A percentile compares a stretch with the other conserved stretches of the same genome.
These are phyloP conservation scores for Entosphenus tridentatus DNA, from an alignment of 2,113 vertebrate genomes.

Conservation along the genomic window DNA sequence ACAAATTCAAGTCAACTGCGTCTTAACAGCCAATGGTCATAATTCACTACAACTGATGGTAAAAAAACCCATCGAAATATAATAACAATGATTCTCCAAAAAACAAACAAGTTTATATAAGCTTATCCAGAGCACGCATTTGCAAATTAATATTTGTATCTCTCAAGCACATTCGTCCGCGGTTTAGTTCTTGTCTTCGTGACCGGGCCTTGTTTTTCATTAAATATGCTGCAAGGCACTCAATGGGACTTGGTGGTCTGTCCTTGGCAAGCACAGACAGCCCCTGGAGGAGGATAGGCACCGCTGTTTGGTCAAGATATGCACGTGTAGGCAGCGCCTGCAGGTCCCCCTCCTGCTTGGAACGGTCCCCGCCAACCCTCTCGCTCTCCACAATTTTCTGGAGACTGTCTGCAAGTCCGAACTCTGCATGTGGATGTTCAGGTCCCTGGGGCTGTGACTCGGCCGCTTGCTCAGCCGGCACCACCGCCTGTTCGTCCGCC, in stretches of 20 bases:
- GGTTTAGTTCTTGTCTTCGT: slow-evolving; percentile 60
- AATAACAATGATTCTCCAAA: too few species aligned
- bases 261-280: slow-evolving; percentile 88
- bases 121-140: too few species aligned
- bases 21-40: too few species aligned
- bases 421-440: slow-evolving; percentile 74
- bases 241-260: slow-evolving; percentile 91
- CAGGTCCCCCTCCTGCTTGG: slow-evolving; percentile 85
- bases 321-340: slow-evolving; percentile 78
- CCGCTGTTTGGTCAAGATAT: slow-evolving; percentile 91
- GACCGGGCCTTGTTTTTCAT: slow-evolving; percentile 91
- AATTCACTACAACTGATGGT: too few species aligned
- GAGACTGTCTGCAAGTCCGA: slow-evolving; percentile 66
- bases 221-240: slow-evolving; percentile 80
- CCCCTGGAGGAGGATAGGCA: slow-evolving; percentile 82
- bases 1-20: too few species aligned
- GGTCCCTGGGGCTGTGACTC: slow-evolving; percentile 15
- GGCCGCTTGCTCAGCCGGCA: too few species aligned
- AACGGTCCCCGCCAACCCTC: slow-evolving; percentile 60
- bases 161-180: too few species aligned
- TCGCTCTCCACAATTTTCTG: slow-evolving; percentile 88
- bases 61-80: too few species aligned
- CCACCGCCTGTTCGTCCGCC: too few species aligned
- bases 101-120: too few species aligned
- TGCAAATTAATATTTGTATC: too few species aligned